These are phyloP conservation scores for Andrena haemorrhoa DNA, from an alignment of 2,888 invertebrate species.

Conservation along the genomic window DNA sequence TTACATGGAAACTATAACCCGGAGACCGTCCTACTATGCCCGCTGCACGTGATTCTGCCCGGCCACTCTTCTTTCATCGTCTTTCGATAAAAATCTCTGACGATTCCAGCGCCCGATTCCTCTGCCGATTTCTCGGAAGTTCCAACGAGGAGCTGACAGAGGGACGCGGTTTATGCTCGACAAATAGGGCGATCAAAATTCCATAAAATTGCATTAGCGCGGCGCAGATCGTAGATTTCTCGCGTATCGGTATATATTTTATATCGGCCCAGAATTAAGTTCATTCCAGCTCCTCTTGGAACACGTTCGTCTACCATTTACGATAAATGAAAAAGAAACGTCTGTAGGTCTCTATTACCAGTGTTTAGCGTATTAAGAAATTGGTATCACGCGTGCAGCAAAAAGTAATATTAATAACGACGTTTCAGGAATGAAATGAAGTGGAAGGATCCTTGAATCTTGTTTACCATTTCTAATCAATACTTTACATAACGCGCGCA, in stretches of 20 bases:
- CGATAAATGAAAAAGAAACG: too few species aligned
- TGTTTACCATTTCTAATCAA: not conserved
- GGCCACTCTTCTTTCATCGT: not conserved
- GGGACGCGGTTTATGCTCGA: not conserved
- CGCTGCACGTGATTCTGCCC: constrained; percentile 2
- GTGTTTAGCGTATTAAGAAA: too few species aligned
- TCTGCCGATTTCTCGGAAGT: constrained; percentile 26
- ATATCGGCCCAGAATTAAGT: too few species aligned
- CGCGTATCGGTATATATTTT: too few species aligned
- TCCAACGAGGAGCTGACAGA: not conserved
- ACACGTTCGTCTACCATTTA: too few species aligned
- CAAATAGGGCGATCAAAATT: constrained; percentile 16
- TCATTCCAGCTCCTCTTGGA: not conserved
- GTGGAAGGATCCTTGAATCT: not conserved
- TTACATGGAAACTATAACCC: constrained; percentile 69
- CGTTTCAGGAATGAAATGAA: too few species aligned
- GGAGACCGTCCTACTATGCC: constrained; percentile 43
- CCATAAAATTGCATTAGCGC: constrained; percentile 4
- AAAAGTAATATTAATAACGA: not conserved
- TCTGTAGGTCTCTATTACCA: too few species aligned
- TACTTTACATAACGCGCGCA: not conserved
- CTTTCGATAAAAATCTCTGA: constrained; percentile 31
- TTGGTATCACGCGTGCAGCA: too few species aligned
- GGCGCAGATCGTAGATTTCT: not conserved
- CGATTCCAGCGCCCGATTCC: constrained; percentile 22